Percentiles rank a stretch among this genome's conserved stretches.
Conservation (phyloP, 2,797 vertebrate species). For the Trachops cirrhosus region DNA sequence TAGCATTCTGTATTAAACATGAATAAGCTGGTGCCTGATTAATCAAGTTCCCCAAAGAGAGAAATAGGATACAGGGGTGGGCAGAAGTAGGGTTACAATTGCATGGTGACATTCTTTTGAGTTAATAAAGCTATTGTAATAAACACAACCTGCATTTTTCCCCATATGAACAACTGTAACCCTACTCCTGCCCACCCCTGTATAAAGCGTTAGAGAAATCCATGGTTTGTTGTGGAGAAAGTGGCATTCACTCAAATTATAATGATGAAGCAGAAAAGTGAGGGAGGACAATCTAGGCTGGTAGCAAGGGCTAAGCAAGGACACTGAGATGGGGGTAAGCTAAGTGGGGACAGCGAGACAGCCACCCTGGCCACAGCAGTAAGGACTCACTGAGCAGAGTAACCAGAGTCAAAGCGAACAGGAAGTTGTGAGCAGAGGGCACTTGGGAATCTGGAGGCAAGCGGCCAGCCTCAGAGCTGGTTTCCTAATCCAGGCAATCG, state of each 20-base stretch:
- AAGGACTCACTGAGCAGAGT: neutral
- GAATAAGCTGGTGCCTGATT: neutral
- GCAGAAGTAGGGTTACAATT: neutral
- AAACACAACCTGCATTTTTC: neutral
- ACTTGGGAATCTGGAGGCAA: neutral
- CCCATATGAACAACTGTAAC: neutral
- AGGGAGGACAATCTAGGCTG: neutral
- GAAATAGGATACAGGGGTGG: neutral
- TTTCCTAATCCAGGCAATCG: neutral
- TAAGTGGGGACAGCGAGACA: accelerated
- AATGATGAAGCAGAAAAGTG: neutral
- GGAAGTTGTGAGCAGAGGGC: neutral
- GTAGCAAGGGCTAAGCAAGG: neutral
- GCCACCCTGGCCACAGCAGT: accelerated
- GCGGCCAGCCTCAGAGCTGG: neutral
- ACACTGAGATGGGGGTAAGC: neutral
- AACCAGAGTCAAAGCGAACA: neutral
- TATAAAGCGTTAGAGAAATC: neutral
- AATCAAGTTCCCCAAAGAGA: neutral
- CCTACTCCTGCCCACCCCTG: neutral
- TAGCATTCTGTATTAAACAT: neutral
- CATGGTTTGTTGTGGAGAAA: neutral
- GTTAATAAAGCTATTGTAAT: neutral
- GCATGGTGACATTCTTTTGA: neutral
- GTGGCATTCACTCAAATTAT: neutral